Conservation (phyloP, 2,888 invertebrate species). For the Papilio elwesi region DNA sequence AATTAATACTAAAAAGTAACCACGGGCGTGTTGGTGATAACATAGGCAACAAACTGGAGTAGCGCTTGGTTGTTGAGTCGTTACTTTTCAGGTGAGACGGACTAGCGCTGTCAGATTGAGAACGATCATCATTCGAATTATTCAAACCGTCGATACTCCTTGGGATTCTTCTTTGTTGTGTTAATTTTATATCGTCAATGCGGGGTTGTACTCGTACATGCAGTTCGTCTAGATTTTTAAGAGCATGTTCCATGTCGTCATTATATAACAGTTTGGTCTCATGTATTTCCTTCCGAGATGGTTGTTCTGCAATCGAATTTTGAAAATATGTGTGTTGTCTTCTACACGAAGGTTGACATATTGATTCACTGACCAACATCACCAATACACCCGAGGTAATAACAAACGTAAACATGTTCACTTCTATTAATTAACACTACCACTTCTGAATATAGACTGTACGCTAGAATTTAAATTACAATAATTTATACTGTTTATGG, state of each 20-base stretch:
- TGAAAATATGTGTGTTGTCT: not conserved
- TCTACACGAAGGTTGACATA: not conserved
- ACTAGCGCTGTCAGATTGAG: too few species aligned
- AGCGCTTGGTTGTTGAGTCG: not conserved
- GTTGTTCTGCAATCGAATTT: not conserved
- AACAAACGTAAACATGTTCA: not conserved
- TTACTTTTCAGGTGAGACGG: too few species aligned
- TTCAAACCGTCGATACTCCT: not conserved
- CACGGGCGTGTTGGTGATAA: constrained; percentile 9
- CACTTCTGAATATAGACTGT: constrained; percentile 9
- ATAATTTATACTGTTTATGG: not conserved
- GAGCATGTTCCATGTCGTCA: not conserved
- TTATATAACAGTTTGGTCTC: not conserved
- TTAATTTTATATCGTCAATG: not conserved
- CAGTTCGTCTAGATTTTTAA: not conserved
- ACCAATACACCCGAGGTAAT: not conserved
- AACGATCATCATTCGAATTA: not conserved
- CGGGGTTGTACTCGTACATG: not conserved
- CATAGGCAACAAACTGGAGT: not conserved
- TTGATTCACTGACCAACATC: not conserved
- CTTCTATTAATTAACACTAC: not conserved
- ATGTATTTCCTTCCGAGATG: not conserved
- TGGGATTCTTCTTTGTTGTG: not conserved
- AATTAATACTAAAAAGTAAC: not conserved
- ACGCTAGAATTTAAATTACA: not conserved